phyloP scores from a whole-genome alignment of 2,113 vertebrate genomes.

The Coptodon bakossiorum region DNA sequence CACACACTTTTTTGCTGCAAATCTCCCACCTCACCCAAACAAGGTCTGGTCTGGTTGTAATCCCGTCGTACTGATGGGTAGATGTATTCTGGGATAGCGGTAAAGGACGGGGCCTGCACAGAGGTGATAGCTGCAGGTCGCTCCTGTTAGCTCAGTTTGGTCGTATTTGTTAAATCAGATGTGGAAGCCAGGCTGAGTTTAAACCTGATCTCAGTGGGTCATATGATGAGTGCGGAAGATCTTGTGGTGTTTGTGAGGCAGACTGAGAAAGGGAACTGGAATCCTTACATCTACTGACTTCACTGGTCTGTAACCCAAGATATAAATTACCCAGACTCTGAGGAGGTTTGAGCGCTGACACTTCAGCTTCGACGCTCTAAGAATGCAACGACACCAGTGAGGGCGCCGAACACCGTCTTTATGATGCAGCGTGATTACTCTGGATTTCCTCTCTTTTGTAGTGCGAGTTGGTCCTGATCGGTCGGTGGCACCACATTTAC shows the following conservation, averaged over 20 bases:
- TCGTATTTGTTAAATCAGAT: neutral
- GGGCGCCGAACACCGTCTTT: neutral
- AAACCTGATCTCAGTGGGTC: neutral
- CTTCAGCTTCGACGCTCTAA: neutral
- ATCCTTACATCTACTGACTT: neutral
- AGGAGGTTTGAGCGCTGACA: neutral
- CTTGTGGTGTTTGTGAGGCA: neutral
- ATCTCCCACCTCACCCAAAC: constrained; percentile 20
- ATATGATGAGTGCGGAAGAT: neutral
- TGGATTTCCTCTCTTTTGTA: neutral
- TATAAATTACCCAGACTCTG: neutral
- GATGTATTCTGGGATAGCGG: constrained; percentile 5
- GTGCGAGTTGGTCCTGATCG: neutral
- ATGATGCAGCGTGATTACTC: neutral
- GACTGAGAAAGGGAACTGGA: neutral
- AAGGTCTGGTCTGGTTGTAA: neutral
- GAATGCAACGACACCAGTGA: neutral
- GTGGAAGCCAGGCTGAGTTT: neutral
- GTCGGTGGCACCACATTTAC: neutral
- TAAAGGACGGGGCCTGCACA: neutral
- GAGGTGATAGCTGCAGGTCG: neutral
- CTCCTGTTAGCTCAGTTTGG: neutral
- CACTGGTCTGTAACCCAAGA: neutral
- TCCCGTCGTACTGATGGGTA: neutral
- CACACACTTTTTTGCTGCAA: neutral